These are phyloP conservation scores for Melanotaenia duboulayi DNA, from an alignment of 2,113 vertebrate species.

Conservation along the genomic window DNA sequence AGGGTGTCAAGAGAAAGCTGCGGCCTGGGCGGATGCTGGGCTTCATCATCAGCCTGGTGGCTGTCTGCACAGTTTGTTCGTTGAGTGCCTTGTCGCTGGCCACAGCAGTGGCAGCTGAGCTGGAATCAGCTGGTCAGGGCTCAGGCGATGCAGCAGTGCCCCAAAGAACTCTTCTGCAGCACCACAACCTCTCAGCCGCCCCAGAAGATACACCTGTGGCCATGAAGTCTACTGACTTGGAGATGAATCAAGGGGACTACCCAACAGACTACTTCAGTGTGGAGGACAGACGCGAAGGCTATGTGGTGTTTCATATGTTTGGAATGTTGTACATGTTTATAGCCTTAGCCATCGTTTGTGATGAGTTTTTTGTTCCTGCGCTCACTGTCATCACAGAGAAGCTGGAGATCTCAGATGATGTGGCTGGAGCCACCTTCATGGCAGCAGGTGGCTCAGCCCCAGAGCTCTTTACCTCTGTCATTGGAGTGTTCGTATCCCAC, in stretches of 20 bases:
- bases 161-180: constrained; percentile 90
- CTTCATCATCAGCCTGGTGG: constrained; percentile 87
- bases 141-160: constrained; percentile 63
- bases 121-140: constrained; percentile 26
- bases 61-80: constrained; percentile 87
- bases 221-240: constrained; percentile 65
- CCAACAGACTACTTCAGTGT: constrained; percentile 91
- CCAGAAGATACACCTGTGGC: constrained; percentile 70
- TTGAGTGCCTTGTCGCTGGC: constrained; percentile 92
- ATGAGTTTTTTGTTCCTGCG: constrained; percentile 98
- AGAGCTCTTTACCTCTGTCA: constrained; percentile 97
- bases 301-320: constrained; percentile 89
- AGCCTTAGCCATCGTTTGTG: constrained; percentile 96
- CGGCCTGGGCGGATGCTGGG: constrained; percentile 88
- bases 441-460: constrained; percentile 97
- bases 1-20: constrained; percentile 89
- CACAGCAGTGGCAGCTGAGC: constrained; percentile 70
- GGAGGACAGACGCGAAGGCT: constrained; percentile 89
- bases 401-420: constrained; percentile 94
- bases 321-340: constrained; percentile 99
- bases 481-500: constrained; percentile 96
- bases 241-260: constrained; percentile 89
- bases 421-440: constrained; percentile 98
- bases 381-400: constrained; percentile 97
- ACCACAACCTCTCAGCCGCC: constrained; percentile 78